Base-by-base conservation (phyloP, 2,797 vertebrate species). In the Paratrypauchen microcephalus region DNA sequence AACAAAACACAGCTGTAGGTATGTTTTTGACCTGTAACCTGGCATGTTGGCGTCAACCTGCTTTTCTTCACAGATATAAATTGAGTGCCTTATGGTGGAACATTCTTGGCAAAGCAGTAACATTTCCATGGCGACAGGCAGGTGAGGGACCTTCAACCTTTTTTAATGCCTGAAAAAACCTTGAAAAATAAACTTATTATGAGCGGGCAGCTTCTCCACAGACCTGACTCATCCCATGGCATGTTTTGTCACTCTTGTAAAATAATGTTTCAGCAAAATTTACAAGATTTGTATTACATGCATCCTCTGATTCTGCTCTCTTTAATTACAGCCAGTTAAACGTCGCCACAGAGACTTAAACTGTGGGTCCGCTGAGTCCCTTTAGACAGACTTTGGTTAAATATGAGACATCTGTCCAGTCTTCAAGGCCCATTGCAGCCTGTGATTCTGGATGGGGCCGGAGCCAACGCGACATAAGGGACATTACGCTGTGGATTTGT, bases 381-480 rank as follows among this genome's bases (percentile, higher is more conserved):
- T n/a, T 85, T 39, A 85, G 50, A 73, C 30, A 73, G 47, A 30
- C 21, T 52, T 64, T 57, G 84, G 67, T 87, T 83, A 76, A 88
- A 78, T 26, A 39, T 15, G 59, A 78, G 68, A 74, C 78, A 79
- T 77, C 84, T 85, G 83, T 81, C 63, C 66, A 76, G 70, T 69
- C 58, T 82, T 77, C 67, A 75, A 77, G 64, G 83, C 71, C 66
- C 45, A 79, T 78, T 73, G 61, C 60, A 68, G 68, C 64, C 67
- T 74, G 74, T 82, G 79, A 57, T 21, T 28, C 69, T 74, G 41
- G 56, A 60, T 28, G 57, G 48, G 75, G 55, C 32, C 19, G 67
- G 39, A 74, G 75, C 81, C 78, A 81, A 81, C 47, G 69, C 75
- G 76, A 72, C 88, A 91, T 88, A 74, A 88, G 87, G 83, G 36